Base-by-base conservation (phyloP, 2,888 invertebrate genomes). In the Agrochola macilenta region DNA sequence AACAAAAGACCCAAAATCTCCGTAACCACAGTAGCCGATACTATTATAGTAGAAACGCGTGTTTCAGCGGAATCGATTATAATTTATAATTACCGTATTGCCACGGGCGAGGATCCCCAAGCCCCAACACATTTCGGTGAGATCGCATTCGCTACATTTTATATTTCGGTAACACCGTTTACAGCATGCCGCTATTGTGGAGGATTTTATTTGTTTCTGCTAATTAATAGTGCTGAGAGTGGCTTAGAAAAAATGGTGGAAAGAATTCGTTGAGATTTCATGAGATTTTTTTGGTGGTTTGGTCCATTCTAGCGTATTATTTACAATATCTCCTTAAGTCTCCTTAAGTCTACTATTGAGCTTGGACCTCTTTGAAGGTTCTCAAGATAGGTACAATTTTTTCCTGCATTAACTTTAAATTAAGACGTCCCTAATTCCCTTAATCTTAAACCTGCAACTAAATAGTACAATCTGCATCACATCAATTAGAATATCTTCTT, bases 11-110 rank as follows among this genome's bases (percentile, higher is more conserved):
- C 2, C n/a, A 17, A 23, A 72, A 79, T 70, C 49, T 73, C 58
- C 69, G 81, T 79, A 68, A 81, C 14, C 39, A 78, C 89, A 79
- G 87, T 87, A 87, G 87, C 82, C 57, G 69, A 60, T 69, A 76
- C 35, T 52, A 74, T 73, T 68, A 54, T 69, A 73, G 74, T 74
- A 81, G 65, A 74, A 83, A 71, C 58, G 69, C 75, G 75, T 74
- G 68, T 84, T 84, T 82, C 69, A 71, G 74, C 26, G 46, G 77
- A 89, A 89, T 90, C 90, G 89, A 92, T 91, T 90, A 91, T 61
- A 84, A 60, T 87, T 91, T 89, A 90, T 87, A 84, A 80, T 87
- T 61, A 73, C 63, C 77, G 77, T 87, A 85, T 88, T 68, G 88
- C 87, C 88, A 89, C 86, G 88, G 90, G 85, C 87, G 85, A 60